phyloP scores from a whole-genome alignment of 2,113 vertebrate species.

The Perca fluviatilis region DNA sequence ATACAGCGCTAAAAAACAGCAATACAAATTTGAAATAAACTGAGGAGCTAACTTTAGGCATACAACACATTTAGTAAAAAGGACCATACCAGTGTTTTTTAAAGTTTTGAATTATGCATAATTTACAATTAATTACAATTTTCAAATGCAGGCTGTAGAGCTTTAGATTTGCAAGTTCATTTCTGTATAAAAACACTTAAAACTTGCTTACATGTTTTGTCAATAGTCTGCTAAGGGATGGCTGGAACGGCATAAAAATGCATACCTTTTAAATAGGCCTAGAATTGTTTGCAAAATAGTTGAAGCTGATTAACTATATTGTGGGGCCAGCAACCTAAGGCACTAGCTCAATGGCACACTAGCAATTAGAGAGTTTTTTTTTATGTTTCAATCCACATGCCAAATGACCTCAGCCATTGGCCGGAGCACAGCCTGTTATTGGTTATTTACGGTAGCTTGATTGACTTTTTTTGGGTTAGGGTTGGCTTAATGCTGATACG shows the following conservation, averaged over 20 bases:
- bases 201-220: neutral
- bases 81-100: neutral
- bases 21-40: neutral
- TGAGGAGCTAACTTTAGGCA: neutral
- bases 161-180: neutral
- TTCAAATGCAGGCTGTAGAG: neutral
- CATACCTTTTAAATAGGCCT: no score
- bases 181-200: neutral
- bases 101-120: slow-evolving; percentile 2
- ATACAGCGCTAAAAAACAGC: neutral
- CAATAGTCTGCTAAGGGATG: neutral
- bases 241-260: neutral
- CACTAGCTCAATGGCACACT: no score
- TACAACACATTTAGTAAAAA: neutral
- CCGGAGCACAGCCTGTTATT: no score
- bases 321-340: no score
- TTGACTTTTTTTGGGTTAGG: no score
- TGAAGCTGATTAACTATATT: neutral
- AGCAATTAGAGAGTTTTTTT: no score
- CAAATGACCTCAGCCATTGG: no score
- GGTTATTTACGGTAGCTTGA: no score
- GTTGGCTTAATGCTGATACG: no score
- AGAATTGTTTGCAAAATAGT: neutral
- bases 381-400: no score
- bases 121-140: neutral